Evolutionary conservation across 2,797 vertebrate species (phyloP), one percentile per base, ranked within the genome.

Genomic region (Furcifer pardalis): DNA sequence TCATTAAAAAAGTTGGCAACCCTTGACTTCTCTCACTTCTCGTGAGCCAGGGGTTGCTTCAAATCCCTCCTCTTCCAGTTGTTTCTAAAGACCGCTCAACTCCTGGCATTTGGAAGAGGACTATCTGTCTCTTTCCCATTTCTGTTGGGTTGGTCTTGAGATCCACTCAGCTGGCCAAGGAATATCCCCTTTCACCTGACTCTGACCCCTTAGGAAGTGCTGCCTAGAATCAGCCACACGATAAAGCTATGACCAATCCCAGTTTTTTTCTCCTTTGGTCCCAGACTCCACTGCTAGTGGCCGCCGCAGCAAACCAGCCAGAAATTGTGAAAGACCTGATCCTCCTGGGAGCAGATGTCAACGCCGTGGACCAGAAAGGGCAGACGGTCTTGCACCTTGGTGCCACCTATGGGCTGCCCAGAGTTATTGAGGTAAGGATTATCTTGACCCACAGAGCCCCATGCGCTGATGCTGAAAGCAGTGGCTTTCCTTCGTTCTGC

Each of bases 271-370:
- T 35, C 30, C 59, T 68, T 65, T 79, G n/a, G 27, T 21, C 62
- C 42, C 93, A 98, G 98, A 97, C 98, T 46, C 97, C 98, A 62
- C 94, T 98, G 86, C 93, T 98, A 84, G 98, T 98, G 84, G 98
- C 97, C 0, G 97, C 97, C 35, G 95, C 98, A 0, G 98, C 98
- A 84, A 98, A 98, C 91, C 97, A 98, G 86, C 95, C 97, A 0
- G 96, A 96, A 56, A 98, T 98, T 15, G 97, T 98, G 71, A 95
- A 96, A 49, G 98, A 98, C 81, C 95, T 98, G 37, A 93, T 98
- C 86, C 94, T 82, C 9, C 91, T 98, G 44, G 97, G 97, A 12
- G 95, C 98, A 0, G 97, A 98, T 76, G 94, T 97, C 89, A 97
- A 97, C 0, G 96, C 96, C 35, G 96, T 96, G 4, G 98, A 98